Evolutionary conservation across 37 sponge, comb jelly and placozoan genomes (phyloP), one percentile per base, ranked within the genome.

Genomic region (Chondrosia reniformis): DNA sequence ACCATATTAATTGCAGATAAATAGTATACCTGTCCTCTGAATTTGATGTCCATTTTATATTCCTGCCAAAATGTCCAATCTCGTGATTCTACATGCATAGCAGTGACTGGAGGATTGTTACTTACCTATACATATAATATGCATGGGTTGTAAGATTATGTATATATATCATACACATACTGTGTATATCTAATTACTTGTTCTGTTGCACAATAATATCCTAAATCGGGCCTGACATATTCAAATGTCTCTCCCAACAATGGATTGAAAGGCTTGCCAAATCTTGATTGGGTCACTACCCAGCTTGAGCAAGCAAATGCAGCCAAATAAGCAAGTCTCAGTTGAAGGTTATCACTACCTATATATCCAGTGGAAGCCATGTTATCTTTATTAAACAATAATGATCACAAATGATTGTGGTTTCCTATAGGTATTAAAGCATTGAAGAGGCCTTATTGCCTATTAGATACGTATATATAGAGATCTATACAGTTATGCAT

Each of bases 231-330:
- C 41, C 88, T 57, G 46, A 95, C 80, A 58, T 81, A 28, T 36
- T 97, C 98, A 66, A 83, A 97, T 0, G 98, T 97, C 81, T 97
- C 98, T 10, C 94, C 98, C 25, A 97, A 76, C 25, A 97, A 74
- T 32, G 98, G 98, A 71, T 97, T 97, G 80, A 97, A 97, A 8
- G 98, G 98, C 58, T 97, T 97, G 41, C 92, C 85, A 72, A 88
- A 80, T 69, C 96, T 91, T 76, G 19, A 33, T 32, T 84, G 64
- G 21, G 95, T 91, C 8, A 89, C 78, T 41, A 81, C 86, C 55
- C 22, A 91, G 30, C 58, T 62, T 0, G 92, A 91, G 24, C 77
- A 67, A 17, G 91, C 82, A 9, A 88, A 81, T 33, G 89, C 89
- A 21, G 95, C 92, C 37, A 95, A 42, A 27, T 85, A 85, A 1